A percentile compares a stretch with the other conserved stretches of the same genome.
These are phyloP conservation scores for Meteorus sp. DNA, from an alignment of 1,140 invertebrate species.

Conservation along the genomic window DNA sequence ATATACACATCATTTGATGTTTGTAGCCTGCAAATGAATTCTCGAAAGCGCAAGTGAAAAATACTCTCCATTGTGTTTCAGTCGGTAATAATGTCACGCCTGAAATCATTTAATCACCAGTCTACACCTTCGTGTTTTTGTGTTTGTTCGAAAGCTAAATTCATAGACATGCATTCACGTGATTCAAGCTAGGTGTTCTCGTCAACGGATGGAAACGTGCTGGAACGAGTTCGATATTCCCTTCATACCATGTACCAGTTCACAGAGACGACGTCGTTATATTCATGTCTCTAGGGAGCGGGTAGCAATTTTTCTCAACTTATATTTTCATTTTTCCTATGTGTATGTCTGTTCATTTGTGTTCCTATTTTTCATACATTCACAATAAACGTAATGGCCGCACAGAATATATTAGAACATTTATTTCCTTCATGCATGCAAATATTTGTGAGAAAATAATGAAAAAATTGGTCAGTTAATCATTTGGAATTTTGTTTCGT, in stretches of 20 bases:
- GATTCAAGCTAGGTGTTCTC: constrained; percentile 13
- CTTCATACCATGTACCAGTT: not conserved
- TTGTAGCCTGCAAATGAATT: not conserved
- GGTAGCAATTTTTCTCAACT: not conserved
- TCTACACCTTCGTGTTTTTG: constrained; percentile 11
- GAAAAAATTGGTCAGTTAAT: no score
- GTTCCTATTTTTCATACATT: no score
- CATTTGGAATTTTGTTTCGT: no score
- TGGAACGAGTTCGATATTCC: constrained; percentile 22
- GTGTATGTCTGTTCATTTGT: no score
- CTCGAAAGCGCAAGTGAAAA: constrained; percentile 1
- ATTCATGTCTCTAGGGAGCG: not conserved
- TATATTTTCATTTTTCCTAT: no score
- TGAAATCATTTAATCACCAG: constrained; percentile 24
- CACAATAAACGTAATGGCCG: no score
- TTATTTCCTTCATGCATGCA: no score
- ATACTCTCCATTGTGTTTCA: constrained; percentile 14
- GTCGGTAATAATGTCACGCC: constrained; percentile 18
- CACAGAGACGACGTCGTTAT: not conserved
- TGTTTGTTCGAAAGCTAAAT: constrained; percentile 25
- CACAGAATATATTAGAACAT: no score
- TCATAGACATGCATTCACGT: constrained; percentile 4
- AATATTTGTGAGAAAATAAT: no score
- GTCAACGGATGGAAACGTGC: constrained; percentile 16
- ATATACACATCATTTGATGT: no score